A percentile compares a stretch with the other conserved stretches of the same genome.
Evolutionary conservation across 2,113 vertebrate genomes (phyloP).

Genomic region (Climacteris rufus): DNA sequence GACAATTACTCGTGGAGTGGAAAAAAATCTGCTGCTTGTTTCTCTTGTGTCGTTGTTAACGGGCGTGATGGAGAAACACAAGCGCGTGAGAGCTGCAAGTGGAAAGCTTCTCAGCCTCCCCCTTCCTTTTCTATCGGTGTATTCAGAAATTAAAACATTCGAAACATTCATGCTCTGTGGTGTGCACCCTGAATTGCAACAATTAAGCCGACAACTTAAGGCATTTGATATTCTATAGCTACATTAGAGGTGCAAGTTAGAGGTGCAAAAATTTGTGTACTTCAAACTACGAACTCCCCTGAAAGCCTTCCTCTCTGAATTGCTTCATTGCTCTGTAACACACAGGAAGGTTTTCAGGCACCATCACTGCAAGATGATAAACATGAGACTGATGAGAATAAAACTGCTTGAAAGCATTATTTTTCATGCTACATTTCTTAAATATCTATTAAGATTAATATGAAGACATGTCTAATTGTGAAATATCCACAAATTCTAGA

Average conservation of each 20-base stretch:
- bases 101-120: not conserved
- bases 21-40: constrained; percentile 68
- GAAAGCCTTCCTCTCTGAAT: not conserved
- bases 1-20: constrained; percentile 80
- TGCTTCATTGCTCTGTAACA: not conserved
- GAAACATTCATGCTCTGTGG: not conserved
- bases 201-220: not conserved
- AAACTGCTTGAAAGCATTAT: not conserved
- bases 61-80: constrained; percentile 60
- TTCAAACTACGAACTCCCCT: not conserved
- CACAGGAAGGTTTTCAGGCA: not conserved
- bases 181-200: not conserved
- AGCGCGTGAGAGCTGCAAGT: not conserved
- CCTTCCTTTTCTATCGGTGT: not conserved
- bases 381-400: not conserved
- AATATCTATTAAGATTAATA: not conserved
- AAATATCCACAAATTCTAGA: not conserved
- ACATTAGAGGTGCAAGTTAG: not conserved
- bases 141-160: not conserved
- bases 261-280: not conserved
- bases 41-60: constrained; percentile 71
- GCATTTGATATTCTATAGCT: not conserved
- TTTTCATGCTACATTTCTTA: not conserved
- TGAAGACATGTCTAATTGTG: not conserved
- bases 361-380: not conserved